These are phyloP conservation scores for Tympanuchus pallidicinctus DNA, from an alignment of 2,113 vertebrate species.

Conservation along the genomic window DNA sequence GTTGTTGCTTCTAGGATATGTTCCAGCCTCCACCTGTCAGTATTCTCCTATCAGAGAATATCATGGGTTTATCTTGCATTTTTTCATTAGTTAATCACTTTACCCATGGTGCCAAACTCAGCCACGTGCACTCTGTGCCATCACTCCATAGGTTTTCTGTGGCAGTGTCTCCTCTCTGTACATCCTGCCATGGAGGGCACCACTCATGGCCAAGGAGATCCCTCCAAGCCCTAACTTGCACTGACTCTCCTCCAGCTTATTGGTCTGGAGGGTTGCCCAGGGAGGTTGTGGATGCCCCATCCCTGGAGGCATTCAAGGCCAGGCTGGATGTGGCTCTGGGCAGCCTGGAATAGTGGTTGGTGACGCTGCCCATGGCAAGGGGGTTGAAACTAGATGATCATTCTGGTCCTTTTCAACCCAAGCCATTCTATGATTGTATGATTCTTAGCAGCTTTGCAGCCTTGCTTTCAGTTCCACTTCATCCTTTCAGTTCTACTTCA, in stretches of 20 bases:
- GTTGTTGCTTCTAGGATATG: background rate
- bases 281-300: too few relatives aligned
- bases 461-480: background rate
- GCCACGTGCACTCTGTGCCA: background rate
- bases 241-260: background rate
- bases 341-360: too few relatives aligned
- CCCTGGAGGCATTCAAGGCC: too few relatives aligned
- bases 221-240: background rate
- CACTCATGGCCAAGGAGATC: background rate
- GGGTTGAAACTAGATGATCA: too few relatives aligned
- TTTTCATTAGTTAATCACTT: background rate
- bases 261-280: too few relatives aligned
- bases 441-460: background rate
- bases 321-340: too few relatives aligned
- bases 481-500: background rate
- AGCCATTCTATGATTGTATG: too few relatives aligned
- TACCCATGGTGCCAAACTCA: background rate
- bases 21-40: background rate
- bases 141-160: rapidly evolving
- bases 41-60: background rate
- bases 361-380: too few relatives aligned
- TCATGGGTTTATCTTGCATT: background rate
- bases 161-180: background rate
- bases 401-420: too few relatives aligned
- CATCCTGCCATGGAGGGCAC: background rate